Evolutionary conservation across 2,888 invertebrate species (phyloP).

Genomic region (Cordilura impudica): DNA sequence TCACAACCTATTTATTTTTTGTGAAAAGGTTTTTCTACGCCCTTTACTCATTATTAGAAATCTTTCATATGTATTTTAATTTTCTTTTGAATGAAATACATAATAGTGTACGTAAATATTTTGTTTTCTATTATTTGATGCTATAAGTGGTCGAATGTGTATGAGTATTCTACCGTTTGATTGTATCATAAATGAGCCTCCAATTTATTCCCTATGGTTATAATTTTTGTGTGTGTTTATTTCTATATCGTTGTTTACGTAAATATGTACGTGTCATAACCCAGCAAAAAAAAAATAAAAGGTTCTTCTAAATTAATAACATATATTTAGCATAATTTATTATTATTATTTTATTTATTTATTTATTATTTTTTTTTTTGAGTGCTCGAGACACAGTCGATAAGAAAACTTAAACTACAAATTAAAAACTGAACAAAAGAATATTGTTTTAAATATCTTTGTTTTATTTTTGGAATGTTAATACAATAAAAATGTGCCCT

Average conservation of each 20-base stretch:
- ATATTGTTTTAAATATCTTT: too few species aligned
- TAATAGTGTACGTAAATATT: neutral
- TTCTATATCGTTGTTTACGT: neutral
- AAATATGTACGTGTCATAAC: neutral
- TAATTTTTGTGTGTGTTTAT: neutral
- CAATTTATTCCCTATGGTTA: constrained; percentile 32
- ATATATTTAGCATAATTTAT: too few species aligned
- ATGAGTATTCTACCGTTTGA: constrained; percentile 4
- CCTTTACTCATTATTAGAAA: neutral
- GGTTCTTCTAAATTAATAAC: too few species aligned
- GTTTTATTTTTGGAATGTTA: too few species aligned
- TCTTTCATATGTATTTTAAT: neutral
- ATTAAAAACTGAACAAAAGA: too few species aligned
- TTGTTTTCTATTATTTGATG: constrained; percentile 13
- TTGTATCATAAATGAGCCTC: constrained; percentile 42
- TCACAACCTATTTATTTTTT: too few species aligned
- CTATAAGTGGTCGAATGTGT: constrained; percentile 1
- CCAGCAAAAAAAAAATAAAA: too few species aligned
- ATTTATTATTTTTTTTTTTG: neutral
- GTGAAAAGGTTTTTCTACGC: too few species aligned
- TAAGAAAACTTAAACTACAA: too few species aligned
- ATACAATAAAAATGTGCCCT: too few species aligned
- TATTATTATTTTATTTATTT: neutral
- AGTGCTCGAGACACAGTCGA: too few species aligned
- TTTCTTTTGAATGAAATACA: neutral